Evolutionary conservation across 2,113 vertebrate genomes (phyloP).

Genomic region (Carlito syrichta): DNA sequence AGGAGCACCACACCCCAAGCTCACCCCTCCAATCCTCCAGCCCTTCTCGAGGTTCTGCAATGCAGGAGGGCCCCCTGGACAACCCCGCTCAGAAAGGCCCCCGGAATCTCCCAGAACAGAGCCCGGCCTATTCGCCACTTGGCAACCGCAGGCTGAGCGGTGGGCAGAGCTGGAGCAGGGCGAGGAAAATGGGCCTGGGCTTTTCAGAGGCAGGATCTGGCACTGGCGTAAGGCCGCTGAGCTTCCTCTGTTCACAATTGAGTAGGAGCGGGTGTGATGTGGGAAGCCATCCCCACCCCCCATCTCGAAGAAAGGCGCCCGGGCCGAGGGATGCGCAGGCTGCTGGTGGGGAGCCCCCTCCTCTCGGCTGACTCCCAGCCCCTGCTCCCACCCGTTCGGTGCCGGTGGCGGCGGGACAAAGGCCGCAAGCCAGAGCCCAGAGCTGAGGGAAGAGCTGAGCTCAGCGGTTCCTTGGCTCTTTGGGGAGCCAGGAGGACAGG

Average conservation of each 20-base stretch:
- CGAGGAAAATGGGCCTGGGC: not conserved
- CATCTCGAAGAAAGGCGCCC: not conserved
- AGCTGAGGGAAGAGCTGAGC: conserved; percentile 51
- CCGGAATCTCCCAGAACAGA: conserved; percentile 57
- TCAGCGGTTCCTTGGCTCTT: conserved; percentile 16
- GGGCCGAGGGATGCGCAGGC: not conserved
- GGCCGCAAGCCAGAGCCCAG: not conserved
- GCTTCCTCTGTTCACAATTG: conserved; percentile 41
- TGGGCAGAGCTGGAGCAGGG: not conserved
- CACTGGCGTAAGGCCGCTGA: not conserved
- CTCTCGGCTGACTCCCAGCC: not conserved
- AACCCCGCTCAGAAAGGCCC: not conserved
- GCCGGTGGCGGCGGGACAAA: not conserved
- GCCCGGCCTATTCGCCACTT: conserved; percentile 50
- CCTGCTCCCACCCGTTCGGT: not conserved
- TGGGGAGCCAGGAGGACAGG: not conserved
- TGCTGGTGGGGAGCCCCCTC: not conserved
- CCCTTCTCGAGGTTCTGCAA: not conserved
- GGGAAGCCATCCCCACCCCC: not conserved
- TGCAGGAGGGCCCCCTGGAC: not conserved
- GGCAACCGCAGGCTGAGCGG: conserved; percentile 33
- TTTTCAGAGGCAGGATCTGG: conserved; percentile 62
- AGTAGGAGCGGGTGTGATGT: not conserved
- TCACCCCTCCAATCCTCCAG: not conserved
- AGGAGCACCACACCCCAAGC: not conserved